Evolutionary conservation across 2,797 vertebrate genomes (phyloP).

Genomic region (Crocidura indochinensis): DNA sequence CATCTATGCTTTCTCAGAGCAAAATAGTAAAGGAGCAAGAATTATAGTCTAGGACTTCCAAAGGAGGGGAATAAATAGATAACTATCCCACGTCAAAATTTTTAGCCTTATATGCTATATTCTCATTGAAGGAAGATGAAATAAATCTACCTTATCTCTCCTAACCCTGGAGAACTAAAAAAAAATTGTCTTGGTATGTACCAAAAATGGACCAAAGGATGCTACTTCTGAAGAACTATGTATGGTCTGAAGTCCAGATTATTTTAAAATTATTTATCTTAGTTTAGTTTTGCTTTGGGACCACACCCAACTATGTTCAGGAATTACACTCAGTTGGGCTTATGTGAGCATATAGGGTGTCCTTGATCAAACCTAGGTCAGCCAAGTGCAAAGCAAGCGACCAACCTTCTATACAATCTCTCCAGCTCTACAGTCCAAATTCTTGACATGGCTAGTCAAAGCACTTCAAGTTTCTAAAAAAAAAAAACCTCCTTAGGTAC

Average conservation of each 20-base stretch:
- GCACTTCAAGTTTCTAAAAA: slow-evolving; percentile 21
- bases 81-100: neutral
- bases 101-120: slow-evolving; percentile 15
- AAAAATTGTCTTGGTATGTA: neutral
- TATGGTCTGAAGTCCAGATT: slow-evolving; percentile 32
- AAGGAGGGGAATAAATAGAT: neutral
- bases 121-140: neutral
- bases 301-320: too few species aligned
- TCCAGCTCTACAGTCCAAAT: too few species aligned
- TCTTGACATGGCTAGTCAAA: neutral
- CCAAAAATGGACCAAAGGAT: neutral
- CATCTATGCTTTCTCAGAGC: neutral
- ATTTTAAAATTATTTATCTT: neutral
- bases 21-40: slow-evolving; percentile 18
- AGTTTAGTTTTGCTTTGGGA: too few species aligned
- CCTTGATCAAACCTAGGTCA: too few species aligned
- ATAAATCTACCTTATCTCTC: neutral
- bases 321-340: too few species aligned
- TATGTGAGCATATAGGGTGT: too few species aligned
- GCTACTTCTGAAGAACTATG: neutral
- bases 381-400: too few species aligned
- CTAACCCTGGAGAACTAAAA: neutral
- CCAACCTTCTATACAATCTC: too few species aligned
- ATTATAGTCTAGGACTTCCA: neutral
- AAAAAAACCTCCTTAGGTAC: slow-evolving; percentile 8